Evolutionary conservation across 53 echinoderm and acorn worm species (phyloP), one percentile per base, ranked within the genome.

Genomic region (Patiria pectinifera): DNA sequence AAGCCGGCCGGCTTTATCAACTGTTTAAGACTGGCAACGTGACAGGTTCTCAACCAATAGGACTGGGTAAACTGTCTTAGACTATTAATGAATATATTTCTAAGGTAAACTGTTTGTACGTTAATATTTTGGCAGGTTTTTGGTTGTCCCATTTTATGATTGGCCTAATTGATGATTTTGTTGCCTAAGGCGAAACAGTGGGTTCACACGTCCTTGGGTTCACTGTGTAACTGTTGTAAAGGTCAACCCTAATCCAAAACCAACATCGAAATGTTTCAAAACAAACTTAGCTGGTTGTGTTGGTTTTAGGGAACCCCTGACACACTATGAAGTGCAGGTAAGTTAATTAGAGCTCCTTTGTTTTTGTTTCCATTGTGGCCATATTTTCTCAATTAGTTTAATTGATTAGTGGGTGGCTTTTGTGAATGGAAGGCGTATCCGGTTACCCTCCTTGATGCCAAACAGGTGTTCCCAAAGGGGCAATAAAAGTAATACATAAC

Each of bases 331-430:
- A 35, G 74, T 74, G 74, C 24, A 10, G 74, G 74, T 74, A 74
- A 74, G 74, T 74, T 74, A n/a, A 74, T 74, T 74, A 74, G 74
- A 10, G 74, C 74, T 16, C 24, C 24, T 82, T 82, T 53, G 82
- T 82, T 82, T 80, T 82, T 58, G 24, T 22, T 59, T 8, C 82
- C 23, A 82, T n/a, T 76, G 53, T 48, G 77, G 59, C 87, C 87
- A 87, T 78, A 35, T 76, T 87, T 87, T 87, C 78, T 59, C 87
- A 87, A 87, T 87, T 87, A 87, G 8, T 7, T 61, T 87, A 87
- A 87, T 78, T 78, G 87, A 76, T 60, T 44, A 25, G 78, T 77
- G 59, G 82, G 82, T 58, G 82, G 59, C 59, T 82, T 78, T 49
- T 18, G 59, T 45, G 74, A 74, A 74, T 23, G 24, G 24, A 24